A percentile compares a stretch with the other conserved stretches of the same genome.
phyloP scores from a whole-genome alignment of 2,113 vertebrate species.

The Heptranchias perlo region DNA sequence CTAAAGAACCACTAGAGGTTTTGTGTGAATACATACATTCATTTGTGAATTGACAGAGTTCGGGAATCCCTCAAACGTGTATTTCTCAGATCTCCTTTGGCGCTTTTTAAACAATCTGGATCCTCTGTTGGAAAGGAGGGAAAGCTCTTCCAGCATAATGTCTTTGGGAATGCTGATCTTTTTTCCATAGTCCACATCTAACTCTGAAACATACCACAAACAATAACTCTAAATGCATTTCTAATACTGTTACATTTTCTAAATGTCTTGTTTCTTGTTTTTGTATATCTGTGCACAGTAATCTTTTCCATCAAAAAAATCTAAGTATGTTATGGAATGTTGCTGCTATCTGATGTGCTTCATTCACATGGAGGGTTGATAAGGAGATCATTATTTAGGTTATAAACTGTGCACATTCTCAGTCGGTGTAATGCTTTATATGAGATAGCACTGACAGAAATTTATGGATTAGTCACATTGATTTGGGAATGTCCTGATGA shows the following conservation, averaged over 20 bases:
- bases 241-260: background rate
- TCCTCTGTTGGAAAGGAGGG: slow-evolving; percentile 79
- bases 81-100: slow-evolving; percentile 89
- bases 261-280: background rate
- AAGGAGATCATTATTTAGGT: background rate
- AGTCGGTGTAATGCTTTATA: background rate
- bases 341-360: background rate
- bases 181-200: slow-evolving; percentile 75
- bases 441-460: background rate
- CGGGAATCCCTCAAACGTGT: slow-evolving; percentile 81
- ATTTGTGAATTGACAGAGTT: slow-evolving; percentile 67
- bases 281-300: background rate
- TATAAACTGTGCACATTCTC: background rate
- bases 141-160: slow-evolving; percentile 94
- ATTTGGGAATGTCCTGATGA: no score
- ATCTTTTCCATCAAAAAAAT: background rate
- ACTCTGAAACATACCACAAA: slow-evolving; percentile 56
- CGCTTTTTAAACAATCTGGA: slow-evolving; percentile 91
- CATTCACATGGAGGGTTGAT: background rate
- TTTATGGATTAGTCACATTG: background rate
- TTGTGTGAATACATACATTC: slow-evolving; percentile 59
- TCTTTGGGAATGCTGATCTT: slow-evolving; percentile 83
- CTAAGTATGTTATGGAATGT: background rate
- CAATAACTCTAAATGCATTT: background rate
- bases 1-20: background rate